Base-by-base conservation (phyloP, 2,797 vertebrate species). In the Sebastes vulpes region DNA sequence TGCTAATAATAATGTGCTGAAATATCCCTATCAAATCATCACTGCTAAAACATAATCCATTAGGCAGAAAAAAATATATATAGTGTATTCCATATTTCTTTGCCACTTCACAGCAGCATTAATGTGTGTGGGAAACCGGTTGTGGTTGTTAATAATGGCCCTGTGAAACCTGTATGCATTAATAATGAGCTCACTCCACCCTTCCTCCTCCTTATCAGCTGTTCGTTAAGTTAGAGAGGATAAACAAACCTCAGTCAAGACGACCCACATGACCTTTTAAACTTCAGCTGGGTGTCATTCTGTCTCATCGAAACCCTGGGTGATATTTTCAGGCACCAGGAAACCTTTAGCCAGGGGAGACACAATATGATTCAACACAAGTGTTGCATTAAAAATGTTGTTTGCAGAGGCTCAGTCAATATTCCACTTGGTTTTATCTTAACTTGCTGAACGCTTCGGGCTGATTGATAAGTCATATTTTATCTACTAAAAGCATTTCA, bases 401-500 rank as follows among this genome's bases (percentile, higher is more conserved):
- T 83, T 25, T 86, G 77, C 53, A 60, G 77, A 77, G 75, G 21
- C 69, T 65, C 58, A 46, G 71, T 87, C 89, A 89, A 83, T 85
- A 86, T 81, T 79, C 72, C 80, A 79, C 75, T 88, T 75, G 59
- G 83, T 60, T 90, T 90, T 76, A 89, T 91, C 78, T 80, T 81
- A 81, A 81, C 65, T 60, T 69, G 32, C 72, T 68, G 46, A 82
- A 87, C 52, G 71, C 75, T 72, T 75, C 9, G 2, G 70, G 76
- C 60, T 89, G 85, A 93, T 83, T 88, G 85, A 91, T 87, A 28
- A 46, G 66, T 29, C 23, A 59, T 46, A 53, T 85, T 92, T 90
- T 84, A 91, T 91, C 84, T 77, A 76, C 68, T 72, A 28, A 87
- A 88, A 87, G 75, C 64, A 86, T 82, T 86, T 91, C 75, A 58